These are phyloP conservation scores for Desmophyllum pertusum DNA, from an alignment of 92 coral and sea anemone genomes.

Conservation along the genomic window DNA sequence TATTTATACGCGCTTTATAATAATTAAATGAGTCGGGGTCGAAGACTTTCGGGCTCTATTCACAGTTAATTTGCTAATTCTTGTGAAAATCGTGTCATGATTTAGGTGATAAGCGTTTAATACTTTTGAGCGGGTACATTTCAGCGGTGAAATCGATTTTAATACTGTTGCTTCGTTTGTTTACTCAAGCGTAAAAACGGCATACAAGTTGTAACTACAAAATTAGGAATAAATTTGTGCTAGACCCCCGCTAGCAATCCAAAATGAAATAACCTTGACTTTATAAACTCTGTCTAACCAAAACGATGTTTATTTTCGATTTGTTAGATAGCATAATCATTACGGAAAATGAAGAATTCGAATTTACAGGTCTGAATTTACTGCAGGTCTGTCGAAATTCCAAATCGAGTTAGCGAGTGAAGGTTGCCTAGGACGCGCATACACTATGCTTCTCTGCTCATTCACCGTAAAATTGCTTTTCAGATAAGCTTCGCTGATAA, in stretches of 20 bases:
- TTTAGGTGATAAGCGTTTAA: neutral
- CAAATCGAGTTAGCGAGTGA: neutral
- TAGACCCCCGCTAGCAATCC: constrained; percentile 4
- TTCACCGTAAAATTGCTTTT: constrained; percentile 4
- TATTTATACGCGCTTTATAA: constrained; percentile 8
- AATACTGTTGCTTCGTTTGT: constrained; percentile 16
- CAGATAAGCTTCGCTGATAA: neutral
- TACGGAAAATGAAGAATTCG: neutral
- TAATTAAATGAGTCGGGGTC: neutral
- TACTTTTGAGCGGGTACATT: neutral
- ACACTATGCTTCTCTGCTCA: constrained; percentile 5
- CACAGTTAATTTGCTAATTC: constrained; percentile 10
- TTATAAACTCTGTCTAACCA: neutral
- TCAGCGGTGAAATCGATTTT: neutral
- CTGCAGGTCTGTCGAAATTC: constrained; percentile 11
- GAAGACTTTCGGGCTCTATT: constrained; percentile 17
- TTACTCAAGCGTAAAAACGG: constrained; percentile 10
- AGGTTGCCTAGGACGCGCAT: constrained; percentile 42
- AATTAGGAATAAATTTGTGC: constrained; percentile 19
- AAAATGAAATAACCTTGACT: constrained; percentile 9
- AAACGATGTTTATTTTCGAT: neutral
- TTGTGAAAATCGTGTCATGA: neutral
- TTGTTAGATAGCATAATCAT: neutral
- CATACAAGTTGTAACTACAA: constrained; percentile 12
- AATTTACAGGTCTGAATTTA: neutral